Percentiles rank a stretch among this genome's conserved stretches.
These are phyloP conservation scores for Pandion haliaetus DNA, from an alignment of 2,113 vertebrate genomes.

Conservation along the genomic window DNA sequence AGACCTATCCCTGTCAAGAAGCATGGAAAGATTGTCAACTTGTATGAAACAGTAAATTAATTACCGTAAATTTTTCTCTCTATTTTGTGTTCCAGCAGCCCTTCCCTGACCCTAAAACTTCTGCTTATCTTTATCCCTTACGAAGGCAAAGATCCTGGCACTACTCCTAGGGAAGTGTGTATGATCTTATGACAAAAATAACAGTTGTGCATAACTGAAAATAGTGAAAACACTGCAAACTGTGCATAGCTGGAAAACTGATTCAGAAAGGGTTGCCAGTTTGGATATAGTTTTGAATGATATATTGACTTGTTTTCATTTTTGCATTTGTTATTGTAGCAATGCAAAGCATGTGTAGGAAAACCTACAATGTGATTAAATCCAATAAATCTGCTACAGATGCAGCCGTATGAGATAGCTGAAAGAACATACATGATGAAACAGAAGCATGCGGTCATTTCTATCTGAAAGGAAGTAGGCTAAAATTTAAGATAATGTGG, in stretches of 20 bases:
- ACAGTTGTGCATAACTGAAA: background rate
- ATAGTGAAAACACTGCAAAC: background rate
- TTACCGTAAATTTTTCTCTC: background rate
- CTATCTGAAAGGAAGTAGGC: background rate
- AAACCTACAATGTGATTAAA: background rate
- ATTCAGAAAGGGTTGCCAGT: background rate
- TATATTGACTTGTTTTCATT: background rate
- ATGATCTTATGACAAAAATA: background rate
- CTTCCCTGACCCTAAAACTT: background rate
- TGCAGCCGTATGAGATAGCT: background rate
- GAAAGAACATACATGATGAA: background rate
- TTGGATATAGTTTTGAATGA: background rate
- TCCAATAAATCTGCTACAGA: background rate
- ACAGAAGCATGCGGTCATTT: background rate
- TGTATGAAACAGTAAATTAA: background rate
- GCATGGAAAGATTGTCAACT: background rate
- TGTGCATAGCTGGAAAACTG: background rate
- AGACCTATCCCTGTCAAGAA: background rate
- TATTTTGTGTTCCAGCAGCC: background rate
- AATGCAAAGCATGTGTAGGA: background rate
- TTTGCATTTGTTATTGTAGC: background rate
- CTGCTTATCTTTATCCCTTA: background rate
- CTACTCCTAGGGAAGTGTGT: background rate
- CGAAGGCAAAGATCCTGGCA: background rate
- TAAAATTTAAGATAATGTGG: background rate